Base-by-base conservation (phyloP, 2,888 invertebrate genomes). In the Diogma glabrata region DNA sequence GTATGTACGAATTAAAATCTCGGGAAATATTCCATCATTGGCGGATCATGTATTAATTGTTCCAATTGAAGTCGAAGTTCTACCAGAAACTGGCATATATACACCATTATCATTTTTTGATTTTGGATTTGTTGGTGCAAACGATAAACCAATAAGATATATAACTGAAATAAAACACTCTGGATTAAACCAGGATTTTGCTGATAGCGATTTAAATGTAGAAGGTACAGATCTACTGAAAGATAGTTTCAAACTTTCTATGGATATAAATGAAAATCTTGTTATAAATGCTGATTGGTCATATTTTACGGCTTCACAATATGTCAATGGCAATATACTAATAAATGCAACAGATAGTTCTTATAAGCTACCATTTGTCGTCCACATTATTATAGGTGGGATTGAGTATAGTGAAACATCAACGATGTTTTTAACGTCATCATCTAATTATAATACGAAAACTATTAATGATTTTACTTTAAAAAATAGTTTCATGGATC, bases 41-140 rank as follows among this genome's bases (percentile, higher is more conserved):
- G 56, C 57, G 33, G 66, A 67, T 43, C 62, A 63, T 49, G 58
- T 69, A 57, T 75, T 91, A 57, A 81, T 91, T 56, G 78, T 91
- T 56, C 89, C 90, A 24, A 77, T 91, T 46, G 90, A 90, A 72
- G 82, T 91, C 51, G 87, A 89, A 73, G 87, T 90, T 51, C 69
- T 79, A 20, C 75, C 74, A 52, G 71, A 74, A 51, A 76, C 83
- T 56, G 86, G 88, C 48, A 74, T 90, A 53, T 89, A 86, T 70
- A 79, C 85, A 58, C 80, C 85, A n/a, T 81, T 82, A 62, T 79
- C 78, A 51, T 69, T 82, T 53, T 72, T 92, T 26, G 88, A 92
- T 71, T 90, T 92, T 70, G 91, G 91, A 26, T 77, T 87, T 54
- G 75, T 89, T 48, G 81, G 87, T 48, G 81, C 82, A 23, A 69